phyloP scores from a whole-genome alignment of 2,113 vertebrate species.

The Gymnarchus niloticus region DNA sequence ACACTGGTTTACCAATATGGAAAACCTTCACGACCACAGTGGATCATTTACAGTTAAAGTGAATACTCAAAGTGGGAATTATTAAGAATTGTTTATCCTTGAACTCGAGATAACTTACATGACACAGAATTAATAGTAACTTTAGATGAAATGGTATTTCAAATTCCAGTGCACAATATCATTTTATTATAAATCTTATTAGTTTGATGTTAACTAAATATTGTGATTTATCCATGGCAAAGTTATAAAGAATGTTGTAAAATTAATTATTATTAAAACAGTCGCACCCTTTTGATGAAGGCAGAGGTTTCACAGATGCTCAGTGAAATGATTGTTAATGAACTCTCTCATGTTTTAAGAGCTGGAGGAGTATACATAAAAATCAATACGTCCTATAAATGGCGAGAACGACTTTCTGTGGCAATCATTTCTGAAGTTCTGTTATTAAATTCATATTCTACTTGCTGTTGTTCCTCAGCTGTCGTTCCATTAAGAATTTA shows the following conservation, averaged over 20 bases:
- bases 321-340: not conserved
- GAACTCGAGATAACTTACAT: not conserved
- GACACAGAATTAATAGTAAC: not conserved
- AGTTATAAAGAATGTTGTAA: not conserved
- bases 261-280: not conserved
- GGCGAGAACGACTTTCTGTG: not conserved
- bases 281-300: not conserved
- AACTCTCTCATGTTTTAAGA: not conserved
- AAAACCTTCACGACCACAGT: no score
- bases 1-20: not conserved
- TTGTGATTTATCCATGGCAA: not conserved
- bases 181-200: not conserved
- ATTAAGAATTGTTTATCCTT: not conserved
- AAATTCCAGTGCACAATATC: not conserved
- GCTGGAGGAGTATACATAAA: not conserved
- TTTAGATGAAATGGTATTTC: not conserved
- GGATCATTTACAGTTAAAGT: no score
- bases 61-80: not conserved
- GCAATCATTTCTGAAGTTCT: not conserved
- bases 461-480: not conserved
- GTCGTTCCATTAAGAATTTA: no score
- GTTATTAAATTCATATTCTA: not conserved
- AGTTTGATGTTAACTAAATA: not conserved
- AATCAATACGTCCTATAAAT: not conserved
- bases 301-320: not conserved